Conservation (phyloP, 2,888 invertebrate species). For the Drosophila niveifrons region DNA sequence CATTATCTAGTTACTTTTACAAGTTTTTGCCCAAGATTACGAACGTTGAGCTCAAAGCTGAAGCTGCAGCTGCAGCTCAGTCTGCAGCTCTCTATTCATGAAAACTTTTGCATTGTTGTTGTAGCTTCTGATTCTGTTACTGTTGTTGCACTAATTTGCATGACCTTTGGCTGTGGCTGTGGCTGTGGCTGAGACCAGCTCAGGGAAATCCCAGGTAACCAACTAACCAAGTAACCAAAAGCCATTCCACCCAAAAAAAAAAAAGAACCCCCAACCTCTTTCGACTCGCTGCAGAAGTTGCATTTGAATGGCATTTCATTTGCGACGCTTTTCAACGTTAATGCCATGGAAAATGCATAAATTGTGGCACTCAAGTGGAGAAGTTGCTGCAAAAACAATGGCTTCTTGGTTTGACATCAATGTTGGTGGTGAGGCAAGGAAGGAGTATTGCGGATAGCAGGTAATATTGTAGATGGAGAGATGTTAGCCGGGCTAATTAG, state of each 20-base stretch:
- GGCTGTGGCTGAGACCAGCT: background rate
- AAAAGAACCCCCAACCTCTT: conserved; percentile 1
- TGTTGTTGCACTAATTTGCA: conserved; percentile 71
- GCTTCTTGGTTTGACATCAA: conserved; percentile 8
- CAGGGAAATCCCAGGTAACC: conserved; percentile 62
- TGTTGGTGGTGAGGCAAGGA: too few species aligned
- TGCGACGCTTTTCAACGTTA: conserved; percentile 73
- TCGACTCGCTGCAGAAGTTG: conserved; percentile 7
- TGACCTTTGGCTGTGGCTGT: conserved; percentile 63
- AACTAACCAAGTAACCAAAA: conserved; percentile 56
- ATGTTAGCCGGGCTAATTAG: conserved; percentile 53
- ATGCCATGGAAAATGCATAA: conserved; percentile 78
- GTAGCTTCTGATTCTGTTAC: conserved; percentile 44
- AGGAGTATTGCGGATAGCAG: background rate
- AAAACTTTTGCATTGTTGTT: conserved; percentile 67
- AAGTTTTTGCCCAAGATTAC: conserved; percentile 74
- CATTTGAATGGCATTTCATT: conserved; percentile 76
- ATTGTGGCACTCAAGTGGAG: conserved; percentile 67
- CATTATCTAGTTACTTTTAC: conserved; percentile 74
- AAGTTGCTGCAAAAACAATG: conserved; percentile 66
- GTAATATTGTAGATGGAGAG: background rate
- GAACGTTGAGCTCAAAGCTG: conserved; percentile 40
- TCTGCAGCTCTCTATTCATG: conserved; percentile 52
- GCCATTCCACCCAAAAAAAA: conserved; percentile 13
- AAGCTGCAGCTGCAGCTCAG: conserved; percentile 11